Evolutionary conservation across 1,140 invertebrate species (phyloP), one percentile per base, ranked within the genome.

Genomic region (Rhyacophila brunnea): DNA sequence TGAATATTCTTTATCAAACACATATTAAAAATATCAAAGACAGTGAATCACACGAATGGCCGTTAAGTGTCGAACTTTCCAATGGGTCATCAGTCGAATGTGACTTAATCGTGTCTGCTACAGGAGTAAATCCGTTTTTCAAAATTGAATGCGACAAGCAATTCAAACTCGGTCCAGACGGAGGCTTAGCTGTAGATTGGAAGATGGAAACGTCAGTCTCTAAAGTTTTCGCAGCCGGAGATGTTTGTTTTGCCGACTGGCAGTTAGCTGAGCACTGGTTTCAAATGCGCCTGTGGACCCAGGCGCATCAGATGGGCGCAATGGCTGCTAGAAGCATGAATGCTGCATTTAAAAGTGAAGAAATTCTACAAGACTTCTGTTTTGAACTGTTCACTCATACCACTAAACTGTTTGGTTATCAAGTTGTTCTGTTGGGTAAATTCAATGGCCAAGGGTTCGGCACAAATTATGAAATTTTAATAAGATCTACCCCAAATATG

Each of bases 301-400:
- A 99, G 80, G 97, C 96, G 0, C 77, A 94, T 59, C 95, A 98
- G 77, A 99, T 99, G 96, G 97, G 96, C 9, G 81, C 83, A 38
- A 97, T 96, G 80, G 93, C 91, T 11, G 95, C 92, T 0, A 91
- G 93, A 72, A 88, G 88, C 58, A 98, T 99, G 92, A 80, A 85
- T 58, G 86, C 85, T 1, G 77, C 77, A 45, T 67, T 82, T 1
- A 79, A 72, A 14, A 76, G 81, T 10, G 85, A 91, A 76, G 76
- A 83, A 56, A 83, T 89, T 17, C 74, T 87, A 32, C 86, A 90
- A 78, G 95, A 98, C 73, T 96, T 98, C 75, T 95, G 92, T 73
- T 99, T 99, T 79, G 96, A 99, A 78, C 70, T 99, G 13, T 99
- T 99, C 71, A 87, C 95, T 0, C 97, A 99, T 78, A 91, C 95